Evolutionary conservation across 2,888 invertebrate genomes (phyloP).

Genomic region (Caenorhabditis afra): DNA sequence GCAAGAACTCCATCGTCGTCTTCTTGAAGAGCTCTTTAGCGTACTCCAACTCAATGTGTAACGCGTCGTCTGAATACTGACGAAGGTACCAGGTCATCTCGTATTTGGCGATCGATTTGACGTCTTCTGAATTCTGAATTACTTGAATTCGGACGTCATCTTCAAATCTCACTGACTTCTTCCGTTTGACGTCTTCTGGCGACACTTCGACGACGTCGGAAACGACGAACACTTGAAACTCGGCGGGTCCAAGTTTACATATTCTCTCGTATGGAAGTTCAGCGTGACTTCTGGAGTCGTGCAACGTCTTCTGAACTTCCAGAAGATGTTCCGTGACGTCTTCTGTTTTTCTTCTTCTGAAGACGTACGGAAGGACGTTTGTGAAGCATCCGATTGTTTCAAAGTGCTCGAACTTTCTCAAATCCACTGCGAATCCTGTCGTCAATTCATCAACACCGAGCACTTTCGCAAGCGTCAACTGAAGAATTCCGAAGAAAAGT

Average conservation of each 20-base stretch:
- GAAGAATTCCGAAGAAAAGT: conserved; percentile 12
- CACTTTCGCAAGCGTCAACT: conserved; percentile 1
- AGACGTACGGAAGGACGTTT: conserved; percentile 40
- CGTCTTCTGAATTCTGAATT: not conserved
- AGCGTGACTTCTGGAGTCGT: conserved; percentile 12
- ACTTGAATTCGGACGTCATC: conserved; percentile 25
- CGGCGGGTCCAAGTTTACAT: no score
- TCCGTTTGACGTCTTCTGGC: not conserved
- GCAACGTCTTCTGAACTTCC: conserved; percentile 9
- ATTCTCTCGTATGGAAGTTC: conserved; percentile 30
- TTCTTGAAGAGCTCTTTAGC: conserved; percentile 5
- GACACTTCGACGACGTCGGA: conserved; percentile 29
- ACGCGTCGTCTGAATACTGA: conserved; percentile 14
- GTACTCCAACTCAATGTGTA: conserved; percentile 29
- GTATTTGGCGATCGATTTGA: conserved; percentile 23
- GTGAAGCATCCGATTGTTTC: conserved; percentile 58
- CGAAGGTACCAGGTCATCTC: conserved; percentile 46
- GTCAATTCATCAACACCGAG: not conserved
- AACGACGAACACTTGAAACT: conserved; percentile 38
- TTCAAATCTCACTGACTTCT: conserved; percentile 34
- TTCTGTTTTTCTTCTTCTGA: not conserved
- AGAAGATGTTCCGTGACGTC: not conserved
- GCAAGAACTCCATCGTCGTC: not conserved
- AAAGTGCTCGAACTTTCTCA: conserved; percentile 20
- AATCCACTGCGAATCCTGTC: conserved; percentile 45